These are phyloP conservation scores for Anarhynchus alexandrinus DNA, from an alignment of 2,113 vertebrate species.

Conservation along the genomic window DNA sequence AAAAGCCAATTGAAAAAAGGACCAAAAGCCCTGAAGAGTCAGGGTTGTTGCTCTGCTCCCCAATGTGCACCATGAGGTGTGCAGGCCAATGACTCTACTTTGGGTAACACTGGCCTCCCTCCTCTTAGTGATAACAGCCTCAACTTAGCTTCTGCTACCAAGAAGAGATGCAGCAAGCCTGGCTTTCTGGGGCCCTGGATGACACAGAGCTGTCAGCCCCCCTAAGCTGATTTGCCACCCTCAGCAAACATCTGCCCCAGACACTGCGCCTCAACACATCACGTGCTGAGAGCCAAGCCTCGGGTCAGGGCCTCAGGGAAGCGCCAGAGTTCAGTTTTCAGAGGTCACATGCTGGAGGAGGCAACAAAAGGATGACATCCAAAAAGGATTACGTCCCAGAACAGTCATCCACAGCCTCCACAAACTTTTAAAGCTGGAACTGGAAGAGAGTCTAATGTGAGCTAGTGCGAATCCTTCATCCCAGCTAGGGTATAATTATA, in stretches of 20 bases:
- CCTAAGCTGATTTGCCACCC: neutral
- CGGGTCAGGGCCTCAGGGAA: neutral
- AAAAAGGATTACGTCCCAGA: neutral
- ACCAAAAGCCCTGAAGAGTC: neutral
- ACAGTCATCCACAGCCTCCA: neutral
- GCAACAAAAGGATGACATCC: neutral
- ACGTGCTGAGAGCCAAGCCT: fast-evolving
- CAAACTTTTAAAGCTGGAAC: neutral
- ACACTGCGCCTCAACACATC: neutral
- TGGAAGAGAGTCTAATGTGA: neutral
- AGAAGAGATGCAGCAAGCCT: neutral
- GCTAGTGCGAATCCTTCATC: neutral
- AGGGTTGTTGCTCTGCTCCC: neutral
- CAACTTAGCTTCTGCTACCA: neutral
- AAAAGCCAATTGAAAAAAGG: neutral
- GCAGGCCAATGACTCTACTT: neutral
- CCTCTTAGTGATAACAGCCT: neutral
- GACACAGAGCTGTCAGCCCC: neutral
- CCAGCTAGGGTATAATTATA: constrained; percentile 14
- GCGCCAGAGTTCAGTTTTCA: neutral
- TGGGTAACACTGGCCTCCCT: neutral
- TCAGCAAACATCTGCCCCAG: neutral
- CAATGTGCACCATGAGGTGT: fast-evolving
- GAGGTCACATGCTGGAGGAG: neutral
- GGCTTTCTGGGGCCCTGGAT: neutral